Conservation (phyloP, 2,888 invertebrate species). For the Chalcosyrphus nemorum region DNA sequence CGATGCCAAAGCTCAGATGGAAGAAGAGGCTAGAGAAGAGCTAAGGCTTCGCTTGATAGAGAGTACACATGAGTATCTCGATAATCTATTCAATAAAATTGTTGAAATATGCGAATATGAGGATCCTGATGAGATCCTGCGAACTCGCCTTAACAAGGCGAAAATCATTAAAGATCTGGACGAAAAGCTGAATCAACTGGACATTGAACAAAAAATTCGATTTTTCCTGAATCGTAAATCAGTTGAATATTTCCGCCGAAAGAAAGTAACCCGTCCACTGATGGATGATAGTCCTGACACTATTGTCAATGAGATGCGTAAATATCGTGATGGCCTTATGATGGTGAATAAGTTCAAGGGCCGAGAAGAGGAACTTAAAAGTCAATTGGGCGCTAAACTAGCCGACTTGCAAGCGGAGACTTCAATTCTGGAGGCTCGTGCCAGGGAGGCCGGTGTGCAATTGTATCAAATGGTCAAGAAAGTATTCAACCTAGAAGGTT, state of each 20-base stretch:
- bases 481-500: slow-evolving; percentile 25
- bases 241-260: slow-evolving; percentile 76
- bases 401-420: slow-evolving; percentile 26
- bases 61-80: slow-evolving; percentile 72
- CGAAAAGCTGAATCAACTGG: background rate
- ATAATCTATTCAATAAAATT: slow-evolving; percentile 59
- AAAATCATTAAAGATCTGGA: slow-evolving; percentile 67
- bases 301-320: slow-evolving; percentile 30
- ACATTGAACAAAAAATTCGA: slow-evolving; percentile 65
- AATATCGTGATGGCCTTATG: slow-evolving; percentile 65
- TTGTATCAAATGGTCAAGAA: slow-evolving; percentile 10
- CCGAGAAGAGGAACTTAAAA: slow-evolving; percentile 44
- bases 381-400: slow-evolving; percentile 15
- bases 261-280: slow-evolving; percentile 74
- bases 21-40: background rate
- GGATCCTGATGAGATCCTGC: slow-evolving; percentile 51
- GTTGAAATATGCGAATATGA: slow-evolving; percentile 72
- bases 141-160: slow-evolving; percentile 74
- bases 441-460: background rate
- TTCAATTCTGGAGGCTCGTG: slow-evolving; percentile 36
- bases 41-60: background rate
- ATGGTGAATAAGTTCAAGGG: slow-evolving; percentile 74
- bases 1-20: background rate
- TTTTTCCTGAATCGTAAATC: slow-evolving; percentile 75
- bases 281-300: slow-evolving; percentile 68